Percentiles rank a stretch among this genome's conserved stretches.
Evolutionary conservation across 2,888 invertebrate genomes (phyloP).

Genomic region (Cryptus armator): DNA sequence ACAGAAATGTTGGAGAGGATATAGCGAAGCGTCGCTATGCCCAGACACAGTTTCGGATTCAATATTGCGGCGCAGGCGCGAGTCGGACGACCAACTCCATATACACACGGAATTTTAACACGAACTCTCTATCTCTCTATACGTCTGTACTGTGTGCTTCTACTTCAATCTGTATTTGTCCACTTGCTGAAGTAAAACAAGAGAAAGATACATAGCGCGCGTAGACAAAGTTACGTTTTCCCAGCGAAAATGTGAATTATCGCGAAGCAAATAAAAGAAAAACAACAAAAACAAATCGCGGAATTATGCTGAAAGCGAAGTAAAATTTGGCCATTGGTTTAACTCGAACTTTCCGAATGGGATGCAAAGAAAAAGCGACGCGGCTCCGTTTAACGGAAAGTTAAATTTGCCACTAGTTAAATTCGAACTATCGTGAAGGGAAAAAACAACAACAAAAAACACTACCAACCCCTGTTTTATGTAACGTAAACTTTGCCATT

Average conservation of each 20-base stretch:
- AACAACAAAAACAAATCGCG: background rate
- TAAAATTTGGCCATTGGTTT: background rate
- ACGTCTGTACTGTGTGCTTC: background rate
- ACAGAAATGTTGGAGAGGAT: slow-evolving; percentile 45
- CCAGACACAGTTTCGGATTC: slow-evolving; percentile 72
- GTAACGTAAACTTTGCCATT: background rate
- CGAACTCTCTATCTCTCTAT: background rate
- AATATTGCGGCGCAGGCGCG: slow-evolving; percentile 79
- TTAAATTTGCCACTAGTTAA: background rate
- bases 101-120: slow-evolving; percentile 32
- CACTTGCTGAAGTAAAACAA: background rate
- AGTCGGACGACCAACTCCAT: slow-evolving; percentile 47
- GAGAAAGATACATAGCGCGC: background rate
- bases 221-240: background rate
- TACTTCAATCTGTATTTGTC: background rate
- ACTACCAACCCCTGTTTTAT: background rate
- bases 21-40: slow-evolving; percentile 33
- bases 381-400: background rate
- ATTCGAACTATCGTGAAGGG: background rate
- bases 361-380: background rate
- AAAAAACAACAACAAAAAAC: background rate
- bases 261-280: background rate
- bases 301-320: background rate
- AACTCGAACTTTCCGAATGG: background rate
- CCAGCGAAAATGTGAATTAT: too few relatives aligned